phyloP scores from a whole-genome alignment of 2,797 vertebrate genomes.

The Sebastes miniatus region DNA sequence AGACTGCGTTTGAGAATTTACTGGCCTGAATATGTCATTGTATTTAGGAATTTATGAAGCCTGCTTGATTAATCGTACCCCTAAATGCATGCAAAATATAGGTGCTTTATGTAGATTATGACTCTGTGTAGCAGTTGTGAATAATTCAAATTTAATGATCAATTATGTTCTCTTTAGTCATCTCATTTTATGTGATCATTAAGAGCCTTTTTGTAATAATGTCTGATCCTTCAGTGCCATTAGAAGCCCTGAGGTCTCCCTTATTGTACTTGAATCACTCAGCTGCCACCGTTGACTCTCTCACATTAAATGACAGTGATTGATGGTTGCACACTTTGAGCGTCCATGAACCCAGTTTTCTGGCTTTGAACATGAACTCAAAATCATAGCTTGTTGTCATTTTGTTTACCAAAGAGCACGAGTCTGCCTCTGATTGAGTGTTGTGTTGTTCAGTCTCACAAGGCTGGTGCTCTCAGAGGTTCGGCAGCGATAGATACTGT shows the following conservation, averaged over 20 bases:
- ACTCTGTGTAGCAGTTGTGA: neutral
- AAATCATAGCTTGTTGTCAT: constrained; percentile 11
- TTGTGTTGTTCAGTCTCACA: constrained; percentile 20
- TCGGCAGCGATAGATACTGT: neutral
- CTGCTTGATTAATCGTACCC: neutral
- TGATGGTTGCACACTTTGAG: neutral
- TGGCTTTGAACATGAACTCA: neutral
- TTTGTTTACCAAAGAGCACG: constrained; percentile 9
- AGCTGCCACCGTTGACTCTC: neutral
- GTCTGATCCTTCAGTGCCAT: neutral
- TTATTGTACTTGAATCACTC: neutral
- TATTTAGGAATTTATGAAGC: constrained; percentile 10
- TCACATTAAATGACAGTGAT: constrained; percentile 19
- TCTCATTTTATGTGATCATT: constrained; percentile 8
- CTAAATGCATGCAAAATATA: constrained; percentile 23
- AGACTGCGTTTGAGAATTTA: constrained; percentile 27
- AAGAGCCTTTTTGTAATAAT: neutral
- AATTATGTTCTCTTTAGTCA: neutral
- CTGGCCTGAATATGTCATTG: constrained; percentile 61
- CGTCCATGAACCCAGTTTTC: neutral
- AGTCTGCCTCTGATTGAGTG: constrained; percentile 28
- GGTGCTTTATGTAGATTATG: neutral
- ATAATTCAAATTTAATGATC: constrained; percentile 15
- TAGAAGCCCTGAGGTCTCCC: neutral
- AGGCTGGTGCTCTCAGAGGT: constrained; percentile 14